Percentiles rank a stretch among this genome's conserved stretches.
These are phyloP conservation scores for Operophtera brumata DNA, from an alignment of 2,888 invertebrate species.

Conservation along the genomic window DNA sequence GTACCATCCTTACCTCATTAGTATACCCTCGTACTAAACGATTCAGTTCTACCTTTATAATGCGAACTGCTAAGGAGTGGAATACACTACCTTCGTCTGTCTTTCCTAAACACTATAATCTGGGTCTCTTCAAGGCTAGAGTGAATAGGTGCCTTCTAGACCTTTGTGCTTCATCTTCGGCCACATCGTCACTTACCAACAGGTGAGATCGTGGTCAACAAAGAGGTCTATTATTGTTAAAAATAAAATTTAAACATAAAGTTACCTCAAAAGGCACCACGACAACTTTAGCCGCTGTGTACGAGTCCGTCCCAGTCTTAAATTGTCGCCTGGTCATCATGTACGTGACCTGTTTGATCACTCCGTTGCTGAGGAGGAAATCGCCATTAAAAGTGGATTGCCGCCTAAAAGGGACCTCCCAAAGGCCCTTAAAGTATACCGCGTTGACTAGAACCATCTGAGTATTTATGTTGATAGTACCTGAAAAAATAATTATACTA, in stretches of 20 bases:
- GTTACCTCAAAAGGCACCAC: conserved; percentile 83
- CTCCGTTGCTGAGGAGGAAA: conserved; percentile 76
- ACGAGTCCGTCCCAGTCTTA: conserved; percentile 73
- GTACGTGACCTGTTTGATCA: conserved; percentile 72
- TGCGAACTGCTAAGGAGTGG: no score
- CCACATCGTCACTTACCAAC: no score
- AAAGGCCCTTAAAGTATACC: conserved; percentile 87
- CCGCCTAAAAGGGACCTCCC: conserved; percentile 83
- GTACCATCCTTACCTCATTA: no score
- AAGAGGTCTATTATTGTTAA: neutral
- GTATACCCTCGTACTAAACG: no score
- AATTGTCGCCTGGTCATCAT: conserved; percentile 82
- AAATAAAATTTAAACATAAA: neutral
- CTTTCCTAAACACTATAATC: no score
- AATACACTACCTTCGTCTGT: no score
- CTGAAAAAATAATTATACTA: conserved; percentile 50
- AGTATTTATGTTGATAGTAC: conserved; percentile 71
- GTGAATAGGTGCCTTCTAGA: no score
- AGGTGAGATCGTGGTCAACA: no score
- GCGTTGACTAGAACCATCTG: conserved; percentile 84
- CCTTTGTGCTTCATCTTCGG: no score
- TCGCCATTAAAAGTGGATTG: conserved; percentile 71
- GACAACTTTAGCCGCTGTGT: conserved; percentile 80
- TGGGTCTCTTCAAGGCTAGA: no score
- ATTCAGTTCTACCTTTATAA: no score